Base-by-base conservation (phyloP, 1,140 invertebrate genomes). In the Paracyclopina nana region DNA sequence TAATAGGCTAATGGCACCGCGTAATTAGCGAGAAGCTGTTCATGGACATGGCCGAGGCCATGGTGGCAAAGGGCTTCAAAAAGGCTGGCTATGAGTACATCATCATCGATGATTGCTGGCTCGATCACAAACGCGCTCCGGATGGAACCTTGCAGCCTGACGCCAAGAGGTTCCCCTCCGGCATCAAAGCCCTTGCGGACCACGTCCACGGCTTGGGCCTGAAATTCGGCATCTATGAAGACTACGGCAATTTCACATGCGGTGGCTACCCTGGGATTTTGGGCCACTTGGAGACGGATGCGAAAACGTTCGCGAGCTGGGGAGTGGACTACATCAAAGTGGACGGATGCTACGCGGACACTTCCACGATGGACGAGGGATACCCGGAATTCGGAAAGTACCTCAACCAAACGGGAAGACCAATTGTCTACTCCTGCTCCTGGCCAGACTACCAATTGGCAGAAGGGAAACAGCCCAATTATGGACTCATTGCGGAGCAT, bases 101-200 rank as follows among this genome's bases (percentile, higher is more conserved):
- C 48, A 92, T 87, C 62, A 77, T 96, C 46, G 90, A 96, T 61
- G 90, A 96, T 65, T 96, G 90, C 64, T 96, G 88, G 88, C 65
- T 86, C 50, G 81, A 83, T 55, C 77, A 80, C 56, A 73, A 80
- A 50, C 67, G 90, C 40, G 78, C 79, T 59, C 61, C 68, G 9
- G 64, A 72, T 55, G 83, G 85, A 16, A 71, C 75, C 55, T 71
- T 96, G n/a, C 75, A 84, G 52, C 73, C 90, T 6, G 88, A 95
- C 64, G 72, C 78, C 41, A 70, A 76, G 52, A 64, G 90, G 55
- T 96, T 96, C 66, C 88, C 88, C 1, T 80, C 76, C 62, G 90
- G 90, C 56, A 92, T 95, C 63, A 83, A 80, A 65, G 77, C 76
- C 54, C 69, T 95, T 26, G 70, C 83, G 42, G 78, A 90, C 67